These are phyloP conservation scores for Actinia tenebrosa DNA, from an alignment of 64 coral and sea anemone species.

Conservation along the genomic window DNA sequence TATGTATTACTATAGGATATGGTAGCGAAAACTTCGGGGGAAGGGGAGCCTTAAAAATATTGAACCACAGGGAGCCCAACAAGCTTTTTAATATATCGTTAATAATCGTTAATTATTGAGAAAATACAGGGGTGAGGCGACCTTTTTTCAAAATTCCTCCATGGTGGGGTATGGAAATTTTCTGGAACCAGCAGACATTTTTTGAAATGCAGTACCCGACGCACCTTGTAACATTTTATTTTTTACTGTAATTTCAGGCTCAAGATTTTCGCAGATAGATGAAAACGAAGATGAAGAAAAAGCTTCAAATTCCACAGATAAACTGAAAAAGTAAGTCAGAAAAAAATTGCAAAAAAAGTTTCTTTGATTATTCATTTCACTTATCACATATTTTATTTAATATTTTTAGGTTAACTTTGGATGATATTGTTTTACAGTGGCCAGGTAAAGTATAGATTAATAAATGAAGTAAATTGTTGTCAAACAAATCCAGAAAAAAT, in stretches of 20 bases:
- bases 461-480: no score
- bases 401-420: slow-evolving; percentile 17
- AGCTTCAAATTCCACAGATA: not conserved
- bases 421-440: slow-evolving; percentile 31
- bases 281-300: not conserved
- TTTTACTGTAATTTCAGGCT: not conserved
- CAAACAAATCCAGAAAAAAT: no score
- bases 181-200: no score
- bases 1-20: not conserved
- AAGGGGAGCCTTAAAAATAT: not conserved
- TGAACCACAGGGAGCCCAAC: not conserved
- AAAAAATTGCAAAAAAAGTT: not conserved
- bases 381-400: not conserved
- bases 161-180: no score
- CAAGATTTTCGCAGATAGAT: not conserved
- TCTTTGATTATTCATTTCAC: not conserved
- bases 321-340: slow-evolving; percentile 2
- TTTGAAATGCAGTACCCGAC: no score
- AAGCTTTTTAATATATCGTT: no score
- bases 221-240: not conserved
- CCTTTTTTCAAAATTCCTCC: no score
- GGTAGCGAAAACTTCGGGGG: not conserved
- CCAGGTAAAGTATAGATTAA: not conserved
- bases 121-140: not conserved
- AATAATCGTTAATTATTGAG: no score